Percentiles rank a stretch among this genome's conserved stretches.
phyloP scores from a whole-genome alignment of 1,140 invertebrate species.

The Monomorium pharaonis region DNA sequence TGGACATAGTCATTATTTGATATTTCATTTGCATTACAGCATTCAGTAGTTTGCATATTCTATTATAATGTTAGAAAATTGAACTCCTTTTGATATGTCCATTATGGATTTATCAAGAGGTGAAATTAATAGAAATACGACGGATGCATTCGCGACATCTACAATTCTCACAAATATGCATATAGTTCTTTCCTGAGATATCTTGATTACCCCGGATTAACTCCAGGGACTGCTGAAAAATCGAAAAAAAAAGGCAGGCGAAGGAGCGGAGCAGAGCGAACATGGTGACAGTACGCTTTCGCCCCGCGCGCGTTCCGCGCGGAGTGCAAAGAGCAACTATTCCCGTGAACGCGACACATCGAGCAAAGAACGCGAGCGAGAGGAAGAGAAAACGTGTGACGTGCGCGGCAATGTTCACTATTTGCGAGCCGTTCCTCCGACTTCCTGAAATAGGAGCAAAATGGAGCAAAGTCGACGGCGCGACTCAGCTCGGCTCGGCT shows the following conservation, averaged over 20 bases:
- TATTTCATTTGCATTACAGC: neutral
- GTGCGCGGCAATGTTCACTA: conserved; percentile 40
- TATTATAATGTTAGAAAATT: neutral
- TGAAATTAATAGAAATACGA: neutral
- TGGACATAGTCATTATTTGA: neutral
- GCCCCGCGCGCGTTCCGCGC: conserved; percentile 19
- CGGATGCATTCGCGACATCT: neutral
- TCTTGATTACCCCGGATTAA: conserved; percentile 23
- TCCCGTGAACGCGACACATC: conserved; percentile 7
- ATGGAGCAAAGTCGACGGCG: conserved; percentile 64
- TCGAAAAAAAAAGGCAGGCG: conserved; percentile 15
- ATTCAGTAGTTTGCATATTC: neutral
- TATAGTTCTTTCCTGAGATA: neutral
- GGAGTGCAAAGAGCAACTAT: conserved; percentile 51
- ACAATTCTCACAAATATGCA: too few relatives aligned
- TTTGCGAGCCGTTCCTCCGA: conserved; percentile 52
- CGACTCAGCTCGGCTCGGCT: conserved; percentile 7
- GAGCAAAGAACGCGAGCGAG: neutral
- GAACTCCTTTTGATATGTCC: neutral
- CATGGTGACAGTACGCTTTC: neutral
- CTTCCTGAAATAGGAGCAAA: conserved; percentile 73
- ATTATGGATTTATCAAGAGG: too few relatives aligned
- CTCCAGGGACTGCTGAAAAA: neutral
- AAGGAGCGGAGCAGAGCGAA: neutral
- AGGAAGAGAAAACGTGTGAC: conserved; percentile 28